Percentiles rank a stretch among this genome's conserved stretches.
Conservation (phyloP, 2,113 vertebrate genomes). For the Diadophis punctatus region DNA sequence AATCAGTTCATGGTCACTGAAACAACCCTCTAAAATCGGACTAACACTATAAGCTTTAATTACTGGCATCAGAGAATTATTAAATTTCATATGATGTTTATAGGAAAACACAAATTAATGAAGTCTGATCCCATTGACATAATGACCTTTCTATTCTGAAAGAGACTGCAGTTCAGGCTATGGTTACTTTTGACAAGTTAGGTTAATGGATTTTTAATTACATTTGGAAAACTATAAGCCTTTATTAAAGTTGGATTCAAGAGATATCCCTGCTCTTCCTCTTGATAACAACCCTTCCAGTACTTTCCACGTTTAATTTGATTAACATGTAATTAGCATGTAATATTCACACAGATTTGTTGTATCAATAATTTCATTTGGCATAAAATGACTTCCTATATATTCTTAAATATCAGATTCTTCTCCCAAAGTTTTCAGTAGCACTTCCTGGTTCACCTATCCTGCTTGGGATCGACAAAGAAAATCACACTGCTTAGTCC, state of each 20-base stretch:
- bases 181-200: slow-evolving; percentile 24
- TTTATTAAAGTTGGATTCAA: neutral
- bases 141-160: neutral
- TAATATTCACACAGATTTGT: neutral
- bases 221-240: neutral
- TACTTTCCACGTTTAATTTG: neutral
- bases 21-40: slow-evolving; percentile 21
- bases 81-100: slow-evolving; percentile 25
- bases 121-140: slow-evolving; percentile 7
- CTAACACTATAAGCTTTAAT: slow-evolving; percentile 24
- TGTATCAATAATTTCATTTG: neutral
- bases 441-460: neutral
- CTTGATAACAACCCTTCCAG: neutral
- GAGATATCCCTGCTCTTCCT: neutral
- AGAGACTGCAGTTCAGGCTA: neutral
- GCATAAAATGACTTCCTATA: neutral
- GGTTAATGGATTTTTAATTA: neutral
- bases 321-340: neutral
- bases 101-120: neutral
- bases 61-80: slow-evolving; percentile 6
- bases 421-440: neutral
- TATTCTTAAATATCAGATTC: neutral
- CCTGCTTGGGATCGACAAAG: neutral
- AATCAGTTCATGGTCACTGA: slow-evolving; percentile 4
- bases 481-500: neutral